Evolutionary conservation across 2,113 vertebrate species (phyloP).

Genomic region (Entelurus aequoreus): DNA sequence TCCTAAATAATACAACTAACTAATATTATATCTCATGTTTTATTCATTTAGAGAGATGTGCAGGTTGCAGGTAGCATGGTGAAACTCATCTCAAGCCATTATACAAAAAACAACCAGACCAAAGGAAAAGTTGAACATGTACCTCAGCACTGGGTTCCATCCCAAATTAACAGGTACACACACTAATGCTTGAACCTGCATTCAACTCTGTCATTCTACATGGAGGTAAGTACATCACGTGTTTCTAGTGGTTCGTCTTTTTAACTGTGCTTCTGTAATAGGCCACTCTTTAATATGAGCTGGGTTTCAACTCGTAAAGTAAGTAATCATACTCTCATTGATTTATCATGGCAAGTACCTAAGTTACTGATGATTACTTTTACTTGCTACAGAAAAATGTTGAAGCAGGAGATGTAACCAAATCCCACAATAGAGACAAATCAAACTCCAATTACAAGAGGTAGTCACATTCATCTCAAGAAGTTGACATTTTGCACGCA

Average conservation of each 20-base stretch:
- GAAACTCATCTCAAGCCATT: constrained; percentile 63
- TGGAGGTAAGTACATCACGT: background rate
- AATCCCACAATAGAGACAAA: constrained; percentile 33
- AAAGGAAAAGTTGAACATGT: constrained; percentile 8
- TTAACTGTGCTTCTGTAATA: constrained; percentile 26
- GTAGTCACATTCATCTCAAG: constrained; percentile 33
- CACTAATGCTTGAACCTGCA: background rate
- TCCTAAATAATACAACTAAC: no score
- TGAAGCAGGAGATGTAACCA: constrained; percentile 13
- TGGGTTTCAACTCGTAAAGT: constrained; percentile 49
- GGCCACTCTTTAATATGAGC: constrained; percentile 50
- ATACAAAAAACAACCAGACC: constrained; percentile 30
- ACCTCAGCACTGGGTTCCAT: constrained; percentile 6
- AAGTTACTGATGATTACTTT: constrained; percentile 13
- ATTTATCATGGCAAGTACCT: background rate
- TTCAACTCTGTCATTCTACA: background rate
- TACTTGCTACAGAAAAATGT: constrained; percentile 31
- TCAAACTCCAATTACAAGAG: constrained; percentile 9
- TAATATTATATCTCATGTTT: background rate
- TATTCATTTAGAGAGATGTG: constrained; percentile 40
- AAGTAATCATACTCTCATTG: constrained; percentile 32
- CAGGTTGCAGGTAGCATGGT: constrained; percentile 53
- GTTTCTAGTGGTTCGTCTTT: background rate
- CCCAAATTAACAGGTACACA: constrained; percentile 43
- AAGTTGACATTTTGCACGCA: background rate